Base-by-base conservation (phyloP, 2,797 vertebrate species). In the Eulemur mongoz region DNA sequence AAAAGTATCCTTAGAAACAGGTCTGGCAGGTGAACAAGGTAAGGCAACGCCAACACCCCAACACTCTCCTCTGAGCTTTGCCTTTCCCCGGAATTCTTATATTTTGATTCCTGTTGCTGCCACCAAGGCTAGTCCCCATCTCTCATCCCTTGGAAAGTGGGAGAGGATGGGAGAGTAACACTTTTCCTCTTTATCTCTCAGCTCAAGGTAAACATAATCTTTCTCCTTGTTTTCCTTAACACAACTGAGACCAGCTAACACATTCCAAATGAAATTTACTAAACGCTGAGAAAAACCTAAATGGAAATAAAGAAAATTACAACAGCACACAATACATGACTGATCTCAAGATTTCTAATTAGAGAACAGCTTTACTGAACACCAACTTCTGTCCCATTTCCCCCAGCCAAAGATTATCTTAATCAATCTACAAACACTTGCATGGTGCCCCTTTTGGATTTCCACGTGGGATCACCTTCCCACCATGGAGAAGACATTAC, bases 71-170 rank as follows among this genome's bases (percentile, higher is more conserved):
- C 85, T 70, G 91, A 67, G 95, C n/a, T 40, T 82, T 6, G 0
- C 7, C 82, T 80, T 70, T 84, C 96, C 85, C 89, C 83, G 61
- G 96, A 93, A 91, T 73, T 70, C 67, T 63, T 88, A 85, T 94
- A 67, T 95, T 97, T 95, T 94, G 76, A 65, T 81, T 93, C 69
- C 18, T 23, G 84, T 96, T 89, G 88, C 94, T 35, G 95, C 57
- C 50, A 83, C 45, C 43, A 88, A 63, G 30, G 59, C 65, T 57
- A 59, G 43, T 43, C 30, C 7, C 17, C n/a, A 13, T 90, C 70
- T 89, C 89, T 40, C 40, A 11, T 59, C 57, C 11, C 57, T 59
- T 90, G 48, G n/a, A 27, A n/a, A 78, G 38, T 35, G 12, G 13
- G 48, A n/a, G 17, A 57, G 27, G 9, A 57, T 40, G 25, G 75